Conservation (phyloP, 2,113 vertebrate genomes). For the Eira barbara region DNA sequence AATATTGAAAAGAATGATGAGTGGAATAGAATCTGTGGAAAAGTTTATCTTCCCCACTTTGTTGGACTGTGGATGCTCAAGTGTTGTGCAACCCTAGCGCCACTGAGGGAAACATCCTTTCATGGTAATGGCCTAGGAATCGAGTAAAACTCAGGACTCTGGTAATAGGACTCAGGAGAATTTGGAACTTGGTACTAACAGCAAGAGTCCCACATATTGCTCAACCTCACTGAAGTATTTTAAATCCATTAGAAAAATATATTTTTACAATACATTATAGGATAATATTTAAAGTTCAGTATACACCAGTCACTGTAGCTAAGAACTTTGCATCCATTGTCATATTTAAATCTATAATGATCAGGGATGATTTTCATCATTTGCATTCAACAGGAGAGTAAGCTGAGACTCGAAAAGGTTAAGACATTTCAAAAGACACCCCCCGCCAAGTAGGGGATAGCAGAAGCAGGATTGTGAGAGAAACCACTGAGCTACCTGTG, state of each 20-base stretch:
- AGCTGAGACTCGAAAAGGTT: not conserved
- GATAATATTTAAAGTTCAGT: not conserved
- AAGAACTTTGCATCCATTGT: not conserved
- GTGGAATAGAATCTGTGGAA: constrained; percentile 38
- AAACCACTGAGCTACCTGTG: not conserved
- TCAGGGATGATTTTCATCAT: not conserved
- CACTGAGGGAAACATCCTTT: constrained; percentile 44
- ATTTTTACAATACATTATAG: not conserved
- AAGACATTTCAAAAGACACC: not conserved
- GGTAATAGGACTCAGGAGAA: not conserved
- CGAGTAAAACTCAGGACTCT: constrained; percentile 22
- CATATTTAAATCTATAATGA: not conserved
- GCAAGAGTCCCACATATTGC: not conserved
- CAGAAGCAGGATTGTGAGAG: not conserved
- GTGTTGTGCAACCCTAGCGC: constrained; percentile 19
- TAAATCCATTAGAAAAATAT: not conserved
- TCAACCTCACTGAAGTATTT: constrained; percentile 23
- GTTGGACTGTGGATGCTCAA: constrained; percentile 48
- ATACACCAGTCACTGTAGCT: not conserved
- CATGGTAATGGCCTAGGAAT: constrained; percentile 45
- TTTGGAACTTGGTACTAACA: not conserved
- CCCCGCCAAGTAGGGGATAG: not conserved
- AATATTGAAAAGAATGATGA: constrained; percentile 61
- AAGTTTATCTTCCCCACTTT: constrained; percentile 62
- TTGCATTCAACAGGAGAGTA: not conserved